Conservation (phyloP, 2,888 invertebrate species). For the Cheilosia pagana region DNA sequence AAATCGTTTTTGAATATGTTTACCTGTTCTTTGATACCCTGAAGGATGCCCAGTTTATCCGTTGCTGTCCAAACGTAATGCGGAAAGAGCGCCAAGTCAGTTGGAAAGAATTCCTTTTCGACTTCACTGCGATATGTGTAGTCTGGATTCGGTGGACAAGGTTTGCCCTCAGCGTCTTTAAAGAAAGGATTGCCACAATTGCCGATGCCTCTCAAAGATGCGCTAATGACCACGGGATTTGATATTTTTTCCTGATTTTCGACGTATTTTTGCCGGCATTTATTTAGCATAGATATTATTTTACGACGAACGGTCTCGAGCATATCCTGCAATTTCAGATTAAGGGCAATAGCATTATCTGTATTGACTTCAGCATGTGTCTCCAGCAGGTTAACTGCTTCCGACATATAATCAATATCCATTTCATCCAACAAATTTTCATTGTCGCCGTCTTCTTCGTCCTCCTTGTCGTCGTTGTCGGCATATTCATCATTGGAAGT, state of each 20-base stretch:
- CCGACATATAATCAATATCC: slow-evolving; percentile 33
- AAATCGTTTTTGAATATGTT: neutral
- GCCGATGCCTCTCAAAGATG: slow-evolving; percentile 46
- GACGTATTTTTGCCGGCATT: slow-evolving; percentile 52
- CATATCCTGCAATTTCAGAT: slow-evolving; percentile 49
- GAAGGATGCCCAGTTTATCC: slow-evolving; percentile 85
- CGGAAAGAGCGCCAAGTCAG: slow-evolving; percentile 82
- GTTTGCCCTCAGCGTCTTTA: slow-evolving; percentile 85
- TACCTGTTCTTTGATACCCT: slow-evolving; percentile 84
- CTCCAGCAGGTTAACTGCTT: slow-evolving; percentile 39
- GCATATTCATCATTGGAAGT: neutral
- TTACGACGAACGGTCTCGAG: slow-evolving; percentile 34
- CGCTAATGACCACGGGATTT: neutral
- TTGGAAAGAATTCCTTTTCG: slow-evolving; percentile 83
- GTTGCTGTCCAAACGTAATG: slow-evolving; percentile 85
- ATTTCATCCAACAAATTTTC: slow-evolving; percentile 29
- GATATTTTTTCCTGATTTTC: slow-evolving; percentile 48
- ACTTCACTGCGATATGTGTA: slow-evolving; percentile 83
- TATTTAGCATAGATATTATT: slow-evolving; percentile 48
- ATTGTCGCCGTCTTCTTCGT: neutral
- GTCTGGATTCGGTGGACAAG: slow-evolving; percentile 86
- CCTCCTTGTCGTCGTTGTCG: slow-evolving; percentile 2
- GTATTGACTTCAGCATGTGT: slow-evolving; percentile 46
- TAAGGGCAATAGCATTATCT: slow-evolving; percentile 53
- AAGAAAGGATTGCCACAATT: slow-evolving; percentile 84